phyloP scores from a whole-genome alignment of 2,888 invertebrate species.

The Anthrax anthrax region DNA sequence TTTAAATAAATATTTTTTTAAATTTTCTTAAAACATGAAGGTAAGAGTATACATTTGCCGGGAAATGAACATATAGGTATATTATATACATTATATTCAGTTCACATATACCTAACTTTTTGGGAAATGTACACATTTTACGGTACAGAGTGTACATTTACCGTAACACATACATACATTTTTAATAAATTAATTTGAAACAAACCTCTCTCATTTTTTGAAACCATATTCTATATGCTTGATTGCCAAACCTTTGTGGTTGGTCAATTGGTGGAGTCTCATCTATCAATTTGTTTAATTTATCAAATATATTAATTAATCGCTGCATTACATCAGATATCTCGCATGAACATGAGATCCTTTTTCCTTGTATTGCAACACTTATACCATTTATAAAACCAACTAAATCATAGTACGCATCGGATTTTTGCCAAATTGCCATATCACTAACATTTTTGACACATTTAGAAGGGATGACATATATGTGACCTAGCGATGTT shows the following conservation, averaged over 20 bases:
- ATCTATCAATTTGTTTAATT: slow-evolving; percentile 56
- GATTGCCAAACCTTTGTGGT: slow-evolving; percentile 94
- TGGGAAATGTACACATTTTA: too few relatives aligned
- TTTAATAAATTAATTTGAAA: not conserved
- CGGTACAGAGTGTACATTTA: too few relatives aligned
- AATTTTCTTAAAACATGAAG: too few relatives aligned
- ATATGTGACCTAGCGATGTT: not conserved
- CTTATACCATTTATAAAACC: slow-evolving; percentile 81
- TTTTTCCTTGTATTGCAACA: slow-evolving; percentile 68
- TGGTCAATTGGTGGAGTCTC: slow-evolving; percentile 67
- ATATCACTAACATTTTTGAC: slow-evolving; percentile 41
- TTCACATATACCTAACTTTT: too few relatives aligned
- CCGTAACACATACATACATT: too few relatives aligned
- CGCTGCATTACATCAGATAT: slow-evolving; percentile 46
- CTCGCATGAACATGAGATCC: slow-evolving; percentile 46
- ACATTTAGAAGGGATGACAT: slow-evolving; percentile 15
- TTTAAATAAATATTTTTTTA: too few relatives aligned
- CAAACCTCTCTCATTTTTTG: slow-evolving; percentile 46
- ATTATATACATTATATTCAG: too few relatives aligned
- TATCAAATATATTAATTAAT: slow-evolving; percentile 51
- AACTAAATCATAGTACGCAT: slow-evolving; percentile 70
- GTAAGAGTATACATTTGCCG: too few relatives aligned
- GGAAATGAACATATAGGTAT: too few relatives aligned
- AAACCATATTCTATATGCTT: slow-evolving; percentile 77
- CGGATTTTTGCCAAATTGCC: slow-evolving; percentile 68